Conservation (phyloP, 2,113 vertebrate genomes). For the Campylomormyrus tamandua region DNA sequence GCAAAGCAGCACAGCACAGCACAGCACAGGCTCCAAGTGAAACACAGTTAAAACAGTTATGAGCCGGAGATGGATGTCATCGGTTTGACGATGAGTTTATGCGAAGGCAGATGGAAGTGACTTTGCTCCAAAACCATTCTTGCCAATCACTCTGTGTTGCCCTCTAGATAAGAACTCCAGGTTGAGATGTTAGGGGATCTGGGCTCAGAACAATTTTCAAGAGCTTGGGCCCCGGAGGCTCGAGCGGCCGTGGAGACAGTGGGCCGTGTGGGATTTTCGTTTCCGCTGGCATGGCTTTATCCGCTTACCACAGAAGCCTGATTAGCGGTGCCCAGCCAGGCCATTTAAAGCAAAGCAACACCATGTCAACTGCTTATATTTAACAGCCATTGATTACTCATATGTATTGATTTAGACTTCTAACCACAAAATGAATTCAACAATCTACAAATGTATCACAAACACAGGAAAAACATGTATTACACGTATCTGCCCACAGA, state of each 20-base stretch:
- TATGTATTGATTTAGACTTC: not conserved
- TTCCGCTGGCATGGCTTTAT: not conserved
- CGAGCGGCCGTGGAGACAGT: not conserved
- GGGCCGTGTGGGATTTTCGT: not conserved
- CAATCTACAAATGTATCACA: not conserved
- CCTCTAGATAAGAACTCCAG: not conserved
- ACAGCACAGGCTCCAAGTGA: not conserved
- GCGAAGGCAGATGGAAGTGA: not conserved
- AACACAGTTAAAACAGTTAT: not conserved
- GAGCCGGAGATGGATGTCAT: not conserved
- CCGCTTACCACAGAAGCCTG: not conserved
- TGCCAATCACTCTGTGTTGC: not conserved
- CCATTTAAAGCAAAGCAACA: not conserved
- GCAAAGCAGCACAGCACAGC: not conserved
- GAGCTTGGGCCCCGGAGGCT: not conserved
- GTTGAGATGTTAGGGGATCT: not conserved
- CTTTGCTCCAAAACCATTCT: not conserved
- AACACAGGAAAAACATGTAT: not conserved
- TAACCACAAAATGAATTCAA: not conserved
- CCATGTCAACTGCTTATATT: not conserved
- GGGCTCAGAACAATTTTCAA: not conserved
- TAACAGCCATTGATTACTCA: not conserved
- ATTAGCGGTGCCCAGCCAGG: not conserved
- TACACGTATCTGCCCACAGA: not conserved
- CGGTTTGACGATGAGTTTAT: not conserved